These are phyloP conservation scores for Saccostrea glomerata DNA, from an alignment of 1,140 invertebrate species.

Conservation along the genomic window DNA sequence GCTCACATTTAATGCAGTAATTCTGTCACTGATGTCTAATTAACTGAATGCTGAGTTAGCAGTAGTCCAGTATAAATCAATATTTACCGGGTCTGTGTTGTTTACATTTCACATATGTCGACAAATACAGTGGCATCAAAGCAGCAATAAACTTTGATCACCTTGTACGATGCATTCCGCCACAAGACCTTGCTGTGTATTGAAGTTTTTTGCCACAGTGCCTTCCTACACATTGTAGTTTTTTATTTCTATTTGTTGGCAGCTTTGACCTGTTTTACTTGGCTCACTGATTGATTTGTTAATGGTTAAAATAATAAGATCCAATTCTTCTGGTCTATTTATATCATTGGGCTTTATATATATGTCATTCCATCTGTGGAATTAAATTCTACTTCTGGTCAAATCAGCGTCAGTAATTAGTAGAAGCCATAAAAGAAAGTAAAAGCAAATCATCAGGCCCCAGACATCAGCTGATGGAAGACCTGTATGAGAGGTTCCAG, in stretches of 20 bases:
- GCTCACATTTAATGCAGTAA: background rate
- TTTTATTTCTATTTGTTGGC: background rate
- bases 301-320: background rate
- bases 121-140: background rate
- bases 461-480: constrained; percentile 9
- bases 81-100: background rate
- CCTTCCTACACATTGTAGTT: background rate
- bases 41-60: background rate
- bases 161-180: no score
- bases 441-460: background rate
- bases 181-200: background rate
- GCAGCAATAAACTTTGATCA: background rate
- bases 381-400: background rate
- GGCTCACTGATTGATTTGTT: background rate
- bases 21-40: background rate
- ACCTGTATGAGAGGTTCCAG: background rate
- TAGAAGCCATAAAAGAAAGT: background rate
- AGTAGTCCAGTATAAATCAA: background rate
- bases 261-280: background rate
- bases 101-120: background rate
- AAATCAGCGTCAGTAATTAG: background rate
- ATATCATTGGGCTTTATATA: background rate
- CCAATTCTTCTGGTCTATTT: background rate
- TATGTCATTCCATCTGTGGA: background rate
- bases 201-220: background rate